Conservation (phyloP, 2,888 invertebrate species). For the Phasia obesa region DNA sequence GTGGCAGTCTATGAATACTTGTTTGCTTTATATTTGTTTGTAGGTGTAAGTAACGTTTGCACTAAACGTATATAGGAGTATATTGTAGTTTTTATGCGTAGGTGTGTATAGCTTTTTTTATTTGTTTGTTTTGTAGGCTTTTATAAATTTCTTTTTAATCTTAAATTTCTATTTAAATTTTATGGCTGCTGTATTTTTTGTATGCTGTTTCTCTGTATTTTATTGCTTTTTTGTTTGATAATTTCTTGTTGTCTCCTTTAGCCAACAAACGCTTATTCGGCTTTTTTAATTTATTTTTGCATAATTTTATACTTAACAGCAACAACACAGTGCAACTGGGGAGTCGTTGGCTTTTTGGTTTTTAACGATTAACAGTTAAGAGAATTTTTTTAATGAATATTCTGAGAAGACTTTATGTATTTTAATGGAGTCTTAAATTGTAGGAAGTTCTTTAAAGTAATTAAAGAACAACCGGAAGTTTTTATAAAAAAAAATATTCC, state of each 20-base stretch:
- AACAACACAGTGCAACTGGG: neutral
- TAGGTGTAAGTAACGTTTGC: constrained; percentile 1
- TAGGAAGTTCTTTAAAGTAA: too few relatives aligned
- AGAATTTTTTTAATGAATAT: neutral
- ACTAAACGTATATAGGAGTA: neutral
- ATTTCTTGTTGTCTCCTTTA: constrained; percentile 13
- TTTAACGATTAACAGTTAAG: neutral
- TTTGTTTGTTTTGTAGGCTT: constrained; percentile 42
- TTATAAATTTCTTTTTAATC: constrained; percentile 50
- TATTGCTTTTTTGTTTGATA: neutral
- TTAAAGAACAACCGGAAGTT: too few relatives aligned
- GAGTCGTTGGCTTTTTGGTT: neutral
- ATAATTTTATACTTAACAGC: constrained; percentile 40
- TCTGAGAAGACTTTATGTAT: too few relatives aligned
- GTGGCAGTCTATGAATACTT: constrained; percentile 40
- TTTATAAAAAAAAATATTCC: too few relatives aligned
- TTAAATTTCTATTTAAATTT: constrained; percentile 43
- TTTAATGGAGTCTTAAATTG: too few relatives aligned
- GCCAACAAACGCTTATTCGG: constrained; percentile 33
- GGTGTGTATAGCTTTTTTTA: neutral
- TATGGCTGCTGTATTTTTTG: constrained; percentile 21
- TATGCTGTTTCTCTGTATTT: constrained; percentile 5
- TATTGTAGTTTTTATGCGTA: neutral
- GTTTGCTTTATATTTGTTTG: constrained; percentile 13
- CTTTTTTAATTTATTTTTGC: constrained; percentile 40